Evolutionary conservation across 2,888 invertebrate species (phyloP), one percentile per base, ranked within the genome.

Genomic region (Acanthopleura granulata): DNA sequence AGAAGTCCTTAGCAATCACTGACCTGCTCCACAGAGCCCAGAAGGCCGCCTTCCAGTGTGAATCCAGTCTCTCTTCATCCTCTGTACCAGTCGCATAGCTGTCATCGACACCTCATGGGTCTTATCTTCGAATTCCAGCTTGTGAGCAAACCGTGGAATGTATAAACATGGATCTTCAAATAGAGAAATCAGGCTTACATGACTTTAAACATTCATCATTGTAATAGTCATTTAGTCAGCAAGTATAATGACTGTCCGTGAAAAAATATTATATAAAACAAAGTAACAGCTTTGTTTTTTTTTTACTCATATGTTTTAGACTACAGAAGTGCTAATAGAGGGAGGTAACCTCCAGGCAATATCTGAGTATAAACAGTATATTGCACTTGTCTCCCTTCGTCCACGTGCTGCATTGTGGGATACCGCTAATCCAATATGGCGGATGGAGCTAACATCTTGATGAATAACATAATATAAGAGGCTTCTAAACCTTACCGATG

Each of bases 1-100:
- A 40, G 3, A 9, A 40, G 9, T 40, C 40, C 40, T 9, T 40
- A 40, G 40, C 9, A 9, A 40, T 40, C 9, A 40, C 40, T 40
- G 40, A 96, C 97, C 97, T 89, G 99, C 99, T 30, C 99, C 99
- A 91, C 99, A 99, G 27, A 99, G 93, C 16, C 99, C 99, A 0
- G 98, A 97, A 0, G 99, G 99, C 82, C 98, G 92, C 77, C 99
- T 93, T 12, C 99, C 99, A 0, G 96, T 96, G 90, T 98, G 97
- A 90, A 99, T 95, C 90, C 97, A 98, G 91, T 99, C 99, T 86
- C 96, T 93, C 91, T 98, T 99, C 99, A 99, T 99, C 84, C 99
- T 93, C 91, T 97, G 95, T 29, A 99, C 97, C 77, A 99, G 92
- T 75, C 99, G 93, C 76, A 97, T 92, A 0, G 99, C 99, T 1